Evolutionary conservation across 2,113 vertebrate genomes (phyloP).

Genomic region (Oncorhynchus tshawytscha): DNA sequence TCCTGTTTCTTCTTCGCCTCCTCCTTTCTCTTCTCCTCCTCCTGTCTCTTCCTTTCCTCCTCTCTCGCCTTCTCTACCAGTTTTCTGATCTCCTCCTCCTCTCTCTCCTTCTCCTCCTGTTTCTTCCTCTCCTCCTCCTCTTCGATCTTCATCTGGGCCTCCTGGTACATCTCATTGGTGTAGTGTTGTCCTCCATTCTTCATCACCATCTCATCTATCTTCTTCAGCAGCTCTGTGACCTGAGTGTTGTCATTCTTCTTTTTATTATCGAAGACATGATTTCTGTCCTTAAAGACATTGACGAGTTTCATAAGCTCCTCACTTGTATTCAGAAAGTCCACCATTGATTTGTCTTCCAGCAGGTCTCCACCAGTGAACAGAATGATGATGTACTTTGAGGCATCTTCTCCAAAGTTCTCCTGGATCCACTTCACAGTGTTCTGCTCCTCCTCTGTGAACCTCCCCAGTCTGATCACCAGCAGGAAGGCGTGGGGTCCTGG

Average conservation of each 20-base stretch:
- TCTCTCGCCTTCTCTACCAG: no score
- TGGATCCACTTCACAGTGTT: constrained; percentile 67
- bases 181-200: constrained; percentile 64
- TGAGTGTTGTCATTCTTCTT: constrained; percentile 49
- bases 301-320: constrained; percentile 59
- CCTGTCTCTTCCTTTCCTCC: no score
- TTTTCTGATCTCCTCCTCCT: no score
- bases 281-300: constrained; percentile 52
- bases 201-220: constrained; percentile 63
- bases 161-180: constrained; percentile 65
- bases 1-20: neutral
- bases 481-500: constrained; percentile 59
- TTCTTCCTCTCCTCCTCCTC: no score
- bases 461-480: constrained; percentile 65
- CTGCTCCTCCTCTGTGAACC: constrained; percentile 67
- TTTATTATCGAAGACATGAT: constrained; percentile 63
- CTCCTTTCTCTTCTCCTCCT: no score
- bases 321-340: constrained; percentile 42
- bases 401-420: neutral
- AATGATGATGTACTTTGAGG: constrained; percentile 38
- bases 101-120: neutral
- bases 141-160: constrained; percentile 49
- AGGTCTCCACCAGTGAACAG: constrained; percentile 72
- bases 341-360: constrained; percentile 52
- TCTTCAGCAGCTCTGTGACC: constrained; percentile 50